Conservation (phyloP, 2,113 vertebrate genomes). For the Aix galericulata region DNA sequence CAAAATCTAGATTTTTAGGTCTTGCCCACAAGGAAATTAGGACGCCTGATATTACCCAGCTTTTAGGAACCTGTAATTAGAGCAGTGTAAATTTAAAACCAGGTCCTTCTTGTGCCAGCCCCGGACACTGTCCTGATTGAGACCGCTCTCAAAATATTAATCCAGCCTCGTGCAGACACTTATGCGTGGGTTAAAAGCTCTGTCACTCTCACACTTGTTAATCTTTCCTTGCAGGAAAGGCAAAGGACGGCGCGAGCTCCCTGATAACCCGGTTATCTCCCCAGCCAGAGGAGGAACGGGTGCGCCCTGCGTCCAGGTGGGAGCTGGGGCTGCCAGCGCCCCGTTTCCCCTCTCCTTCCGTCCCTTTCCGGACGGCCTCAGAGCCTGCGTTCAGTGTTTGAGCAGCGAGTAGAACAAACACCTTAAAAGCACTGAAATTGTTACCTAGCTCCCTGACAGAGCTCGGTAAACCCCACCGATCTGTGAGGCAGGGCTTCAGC, state of each 20-base stretch:
- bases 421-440: not conserved
- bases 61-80: not conserved
- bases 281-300: slow-evolving; percentile 57
- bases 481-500: not conserved
- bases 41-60: not conserved
- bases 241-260: not conserved
- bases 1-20: slow-evolving; percentile 3
- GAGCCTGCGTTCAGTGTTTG: not conserved
- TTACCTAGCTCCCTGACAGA: not conserved
- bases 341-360: not conserved
- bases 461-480: not conserved
- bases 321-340: not conserved
- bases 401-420: not conserved
- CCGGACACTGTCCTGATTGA: not conserved
- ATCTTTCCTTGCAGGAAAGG: slow-evolving; percentile 44
- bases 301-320: not conserved
- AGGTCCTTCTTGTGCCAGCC: not conserved
- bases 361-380: not conserved
- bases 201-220: slow-evolving; percentile 19
- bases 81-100: not conserved
- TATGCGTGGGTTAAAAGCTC: not conserved
- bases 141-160: not conserved
- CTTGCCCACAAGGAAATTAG: not conserved
- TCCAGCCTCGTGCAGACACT: not conserved
- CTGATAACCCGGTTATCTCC: slow-evolving; percentile 64